Conservation (phyloP, 2,113 vertebrate genomes). For the Athene cunicularia region DNA sequence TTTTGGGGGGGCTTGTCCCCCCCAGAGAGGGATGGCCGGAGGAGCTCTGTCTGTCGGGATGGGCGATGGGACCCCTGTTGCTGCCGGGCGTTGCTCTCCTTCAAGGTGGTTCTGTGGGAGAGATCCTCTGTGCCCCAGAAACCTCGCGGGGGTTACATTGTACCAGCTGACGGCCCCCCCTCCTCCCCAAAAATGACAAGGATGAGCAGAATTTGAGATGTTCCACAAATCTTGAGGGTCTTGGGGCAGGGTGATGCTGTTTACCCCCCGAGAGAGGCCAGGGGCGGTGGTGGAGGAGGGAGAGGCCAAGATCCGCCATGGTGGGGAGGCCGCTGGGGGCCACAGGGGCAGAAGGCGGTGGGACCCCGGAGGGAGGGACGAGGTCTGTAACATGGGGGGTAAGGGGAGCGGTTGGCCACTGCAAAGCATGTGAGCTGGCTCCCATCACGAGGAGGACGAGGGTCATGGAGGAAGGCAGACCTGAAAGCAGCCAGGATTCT, state of each 20-base stretch:
- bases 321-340: not conserved
- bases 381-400: fast-evolving
- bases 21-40: fast-evolving
- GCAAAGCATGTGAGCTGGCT: too few relatives aligned
- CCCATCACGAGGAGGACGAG: not conserved
- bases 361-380: fast-evolving
- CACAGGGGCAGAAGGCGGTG: not conserved
- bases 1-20: not conserved
- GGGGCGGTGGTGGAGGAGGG: too few relatives aligned
- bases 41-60: fast-evolving
- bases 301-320: fast-evolving
- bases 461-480: not conserved
- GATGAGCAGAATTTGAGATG: not conserved
- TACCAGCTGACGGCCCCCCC: not conserved
- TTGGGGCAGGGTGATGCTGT: not conserved
- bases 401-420: not conserved
- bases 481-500: fast-evolving
- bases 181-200: not conserved
- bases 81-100: not conserved
- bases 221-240: not conserved
- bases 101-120: fast-evolving
- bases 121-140: not conserved
- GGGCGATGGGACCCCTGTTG: not conserved
- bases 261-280: not conserved
- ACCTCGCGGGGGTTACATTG: fast-evolving